Evolutionary conservation across 2,113 vertebrate species (phyloP), one percentile per base, ranked within the genome.

Genomic region (Monarcha castaneiventris): DNA sequence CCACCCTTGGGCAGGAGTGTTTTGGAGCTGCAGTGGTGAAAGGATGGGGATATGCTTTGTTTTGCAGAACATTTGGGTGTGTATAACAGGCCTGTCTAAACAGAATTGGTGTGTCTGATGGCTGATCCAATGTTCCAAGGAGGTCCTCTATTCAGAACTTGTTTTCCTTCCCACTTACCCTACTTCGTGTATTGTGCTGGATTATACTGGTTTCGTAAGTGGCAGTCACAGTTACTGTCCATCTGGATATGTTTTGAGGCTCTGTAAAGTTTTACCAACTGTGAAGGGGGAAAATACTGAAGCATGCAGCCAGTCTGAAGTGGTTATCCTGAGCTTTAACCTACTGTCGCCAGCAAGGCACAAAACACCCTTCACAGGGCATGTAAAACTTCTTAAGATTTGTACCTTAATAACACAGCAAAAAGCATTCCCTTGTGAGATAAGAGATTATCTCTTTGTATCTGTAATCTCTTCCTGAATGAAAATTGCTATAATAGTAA

Each of bases 21-120:
- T 96, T 67, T 84, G 81, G 58, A 95, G 76, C 37, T 62, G 92
- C 87, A 44, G 71, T 73, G 87, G 54, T 91, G 89, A 93, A 84
- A 95, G 56, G 48, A 33, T 48, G 56, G 52, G 84, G 68, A 33
- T 25, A 58, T 62, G 90, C 79, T 93, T 95, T 89, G 91, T 94
- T 87, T 84, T 94, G 79, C 68, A 87, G 86, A 95, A 93, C 67
- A 46, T 84, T 85, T 96, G 80, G 88, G 85, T 74, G 87, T 92
- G 66, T 88, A 30, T 88, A 96, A 93, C 90, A 94, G 58, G 76
- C 92, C 59, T 97, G 92, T 96, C 94, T 88, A 96, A 95, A 92
- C 79, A 96, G 20, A 72, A 94, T 46, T 78, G 94, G 90, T 87
- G 85, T 95, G 88, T 78, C 91, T 94, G 89, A 96, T 55, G 91